Evolutionary conservation across 1,140 invertebrate species (phyloP).

Genomic region (Lepidurus packardi): DNA sequence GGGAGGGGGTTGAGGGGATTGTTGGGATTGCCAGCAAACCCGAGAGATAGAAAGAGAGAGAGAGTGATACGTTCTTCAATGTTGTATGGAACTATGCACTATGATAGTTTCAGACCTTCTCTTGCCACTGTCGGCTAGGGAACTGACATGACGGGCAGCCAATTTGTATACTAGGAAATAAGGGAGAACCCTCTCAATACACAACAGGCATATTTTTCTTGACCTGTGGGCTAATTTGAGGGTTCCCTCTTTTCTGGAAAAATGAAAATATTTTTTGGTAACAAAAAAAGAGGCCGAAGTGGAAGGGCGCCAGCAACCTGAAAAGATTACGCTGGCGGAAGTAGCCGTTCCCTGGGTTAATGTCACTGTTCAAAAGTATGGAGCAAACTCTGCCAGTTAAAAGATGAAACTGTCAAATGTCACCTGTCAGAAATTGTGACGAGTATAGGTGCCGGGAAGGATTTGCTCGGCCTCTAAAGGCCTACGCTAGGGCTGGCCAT

Average conservation of each 20-base stretch:
- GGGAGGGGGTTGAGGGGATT: background rate
- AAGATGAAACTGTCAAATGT: slow-evolving; percentile 22
- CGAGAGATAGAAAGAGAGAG: background rate
- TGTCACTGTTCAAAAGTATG: slow-evolving; percentile 9
- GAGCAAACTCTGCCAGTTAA: background rate
- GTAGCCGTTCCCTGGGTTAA: background rate
- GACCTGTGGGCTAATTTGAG: background rate
- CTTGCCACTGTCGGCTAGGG: background rate
- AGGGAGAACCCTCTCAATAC: background rate
- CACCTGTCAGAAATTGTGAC: slow-evolving; percentile 21
- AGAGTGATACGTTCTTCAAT: background rate
- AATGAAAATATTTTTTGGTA: background rate
- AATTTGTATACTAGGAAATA: slow-evolving; percentile 4
- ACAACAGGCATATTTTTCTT: background rate
- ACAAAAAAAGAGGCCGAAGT: background rate
- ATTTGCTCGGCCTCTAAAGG: background rate
- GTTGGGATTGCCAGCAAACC: background rate
- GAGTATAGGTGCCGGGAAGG: slow-evolving; percentile 11
- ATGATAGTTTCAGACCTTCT: background rate
- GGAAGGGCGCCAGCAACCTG: slow-evolving; percentile 2
- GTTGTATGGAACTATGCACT: background rate
- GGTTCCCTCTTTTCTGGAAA: background rate
- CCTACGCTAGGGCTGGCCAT: background rate
- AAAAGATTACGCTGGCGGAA: background rate
- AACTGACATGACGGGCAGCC: background rate